Conservation (phyloP, 2,113 vertebrate genomes). For the Ictalurus punctatus region DNA sequence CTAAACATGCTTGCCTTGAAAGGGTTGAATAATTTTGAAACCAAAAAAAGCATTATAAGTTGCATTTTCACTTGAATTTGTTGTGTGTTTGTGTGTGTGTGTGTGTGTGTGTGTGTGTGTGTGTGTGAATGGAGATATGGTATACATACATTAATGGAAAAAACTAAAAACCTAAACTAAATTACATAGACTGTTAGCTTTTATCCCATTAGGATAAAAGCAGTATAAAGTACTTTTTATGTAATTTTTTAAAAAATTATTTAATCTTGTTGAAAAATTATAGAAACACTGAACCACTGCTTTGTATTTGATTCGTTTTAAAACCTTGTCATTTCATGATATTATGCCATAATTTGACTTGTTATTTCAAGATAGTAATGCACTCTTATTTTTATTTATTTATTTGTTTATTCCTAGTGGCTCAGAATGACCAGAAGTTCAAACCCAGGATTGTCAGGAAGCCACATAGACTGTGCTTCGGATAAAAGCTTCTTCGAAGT, state of each 20-base stretch:
- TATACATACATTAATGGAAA: neutral
- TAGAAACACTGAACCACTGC: neutral
- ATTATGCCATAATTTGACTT: too few species aligned
- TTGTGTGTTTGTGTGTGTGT: too few species aligned
- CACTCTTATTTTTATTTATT: too few species aligned
- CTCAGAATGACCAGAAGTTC: neutral
- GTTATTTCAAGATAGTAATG: too few species aligned
- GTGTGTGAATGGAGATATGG: too few species aligned
- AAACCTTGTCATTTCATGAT: neutral
- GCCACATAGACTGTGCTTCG: neutral
- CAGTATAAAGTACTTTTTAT: neutral
- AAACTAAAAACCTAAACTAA: neutral
- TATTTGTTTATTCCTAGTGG: too few species aligned
- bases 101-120: too few species aligned
- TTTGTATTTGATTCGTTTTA: neutral
- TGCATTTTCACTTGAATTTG: too few species aligned
- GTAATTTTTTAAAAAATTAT: neutral
- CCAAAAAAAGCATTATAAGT: too few species aligned
- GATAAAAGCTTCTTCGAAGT: neutral
- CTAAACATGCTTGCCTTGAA: too few species aligned
- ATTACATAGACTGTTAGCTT: neutral
- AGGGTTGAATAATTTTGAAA: too few species aligned
- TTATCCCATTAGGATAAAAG: neutral
- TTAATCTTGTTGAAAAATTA: neutral
- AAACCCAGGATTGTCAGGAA: neutral